Base-by-base conservation (phyloP, 2,113 vertebrate species). In the Monopterus albus region DNA sequence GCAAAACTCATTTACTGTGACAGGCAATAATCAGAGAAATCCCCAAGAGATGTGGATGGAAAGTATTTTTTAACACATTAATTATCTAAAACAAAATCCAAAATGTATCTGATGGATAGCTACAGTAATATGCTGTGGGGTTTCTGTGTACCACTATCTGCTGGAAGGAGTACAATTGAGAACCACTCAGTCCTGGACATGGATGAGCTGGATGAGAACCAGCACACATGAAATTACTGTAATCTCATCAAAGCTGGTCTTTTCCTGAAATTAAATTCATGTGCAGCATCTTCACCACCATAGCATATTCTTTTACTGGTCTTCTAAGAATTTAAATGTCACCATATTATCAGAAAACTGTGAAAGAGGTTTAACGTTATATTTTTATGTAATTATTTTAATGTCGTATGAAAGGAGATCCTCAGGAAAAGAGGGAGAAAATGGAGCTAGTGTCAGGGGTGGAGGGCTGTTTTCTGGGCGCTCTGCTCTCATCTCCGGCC, bases 401-500 rank as follows among this genome's bases (percentile, higher is more conserved):
- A n/a, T n/a, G n/a, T n/a, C n/a, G n/a, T n/a, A n/a, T n/a, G 15
- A 72, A 33, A 60, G 31, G 9, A 62, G 50, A 61, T 35, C 26
- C 28, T 17, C 36, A 68, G 33, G 59, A 45, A 46, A 29, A 80
- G 42, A 51, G 38, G 13, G 31, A 69, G 40, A 56, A 55, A 62
- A 63, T 20, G 36, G 26, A 51, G 47, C 43, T 64, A 12, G 10
- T 45, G 63, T 57, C 46, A 38, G 56, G 25, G 42, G 45, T 50
- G 57, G 21, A 61, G 28, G 31, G 61, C 33, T 42, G 47, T 20
- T 66, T 83, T 67, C 55, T 43, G 57, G 43, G 46, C 17, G 12
- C 35, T 25, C 7, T 4, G 6, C 52, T 39, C 64, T 77, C 60
- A 36, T 64, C 56, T 72, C 67, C 57, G 35, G 73, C 57, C 78